Evolutionary conservation across 35 echinoderm and acorn worm genomes (phyloP).

Genomic region (Stichopus chloronotus): DNA sequence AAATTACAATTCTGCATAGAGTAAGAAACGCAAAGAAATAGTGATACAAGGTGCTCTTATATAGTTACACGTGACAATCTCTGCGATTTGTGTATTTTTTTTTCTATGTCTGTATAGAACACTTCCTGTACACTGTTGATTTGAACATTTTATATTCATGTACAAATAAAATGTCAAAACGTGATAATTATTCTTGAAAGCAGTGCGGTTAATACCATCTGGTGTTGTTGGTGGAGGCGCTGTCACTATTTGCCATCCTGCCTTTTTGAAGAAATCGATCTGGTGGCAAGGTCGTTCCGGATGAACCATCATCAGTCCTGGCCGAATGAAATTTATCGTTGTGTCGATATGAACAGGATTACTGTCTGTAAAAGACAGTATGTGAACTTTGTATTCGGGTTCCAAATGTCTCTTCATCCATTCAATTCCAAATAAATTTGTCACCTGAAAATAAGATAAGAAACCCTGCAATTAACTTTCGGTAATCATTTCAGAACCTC

Average conservation of each 20-base stretch:
- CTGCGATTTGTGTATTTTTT: no score
- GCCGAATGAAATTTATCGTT: conserved; percentile 16
- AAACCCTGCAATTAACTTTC: not conserved
- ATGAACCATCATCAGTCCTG: conserved; percentile 9
- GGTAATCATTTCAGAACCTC: no score
- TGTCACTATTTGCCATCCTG: conserved; percentile 16
- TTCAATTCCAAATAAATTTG: not conserved
- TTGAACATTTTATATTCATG: no score
- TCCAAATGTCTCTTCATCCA: not conserved
- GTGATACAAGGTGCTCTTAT: no score
- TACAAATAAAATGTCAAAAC: no score
- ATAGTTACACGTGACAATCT: no score
- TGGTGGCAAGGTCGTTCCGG: conserved; percentile 18
- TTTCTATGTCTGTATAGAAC: no score
- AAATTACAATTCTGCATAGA: no score
- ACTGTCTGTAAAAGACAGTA: not conserved
- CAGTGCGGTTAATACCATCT: not conserved
- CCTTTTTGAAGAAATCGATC: conserved; percentile 24
- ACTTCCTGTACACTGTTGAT: no score
- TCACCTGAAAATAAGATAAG: not conserved
- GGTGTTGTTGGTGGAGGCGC: not conserved
- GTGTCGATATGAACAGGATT: conserved; percentile 39
- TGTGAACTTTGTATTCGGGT: not conserved
- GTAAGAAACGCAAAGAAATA: no score
- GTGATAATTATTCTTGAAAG: no score